phyloP scores from a whole-genome alignment of 2,888 invertebrate genomes.

The Priocnemis perturbator region DNA sequence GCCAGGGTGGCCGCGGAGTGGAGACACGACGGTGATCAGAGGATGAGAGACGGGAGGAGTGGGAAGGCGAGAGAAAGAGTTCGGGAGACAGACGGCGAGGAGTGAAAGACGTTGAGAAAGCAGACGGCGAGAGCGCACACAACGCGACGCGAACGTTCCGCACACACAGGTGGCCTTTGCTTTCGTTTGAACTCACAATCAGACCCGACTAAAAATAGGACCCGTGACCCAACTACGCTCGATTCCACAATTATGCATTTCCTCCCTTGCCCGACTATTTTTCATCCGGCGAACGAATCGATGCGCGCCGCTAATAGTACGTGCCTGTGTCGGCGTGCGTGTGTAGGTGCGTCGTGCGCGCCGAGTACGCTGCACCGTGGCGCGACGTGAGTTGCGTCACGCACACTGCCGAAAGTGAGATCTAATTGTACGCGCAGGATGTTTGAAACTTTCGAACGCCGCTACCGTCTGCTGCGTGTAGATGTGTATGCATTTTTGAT shows the following conservation, averaged over 20 bases:
- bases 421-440: too few relatives aligned
- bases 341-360: neutral
- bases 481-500: too few relatives aligned
- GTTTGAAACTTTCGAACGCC: too few relatives aligned
- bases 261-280: constrained; percentile 44
- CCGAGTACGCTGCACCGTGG: too few relatives aligned
- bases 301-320: neutral
- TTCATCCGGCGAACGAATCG: constrained; percentile 26
- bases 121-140: constrained; percentile 9
- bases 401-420: too few relatives aligned
- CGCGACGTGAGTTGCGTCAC: too few relatives aligned
- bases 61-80: constrained; percentile 21
- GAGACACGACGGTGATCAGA: neutral
- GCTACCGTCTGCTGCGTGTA: too few relatives aligned
- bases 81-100: neutral
- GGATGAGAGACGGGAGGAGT: constrained; percentile 14
- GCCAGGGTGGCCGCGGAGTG: neutral
- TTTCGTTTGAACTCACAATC: constrained; percentile 54
- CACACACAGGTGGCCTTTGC: constrained; percentile 46
- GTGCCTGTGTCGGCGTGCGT: too few relatives aligned
- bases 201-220: constrained; percentile 53
- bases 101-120: neutral
- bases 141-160: constrained; percentile 49
- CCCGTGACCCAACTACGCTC: constrained; percentile 54
- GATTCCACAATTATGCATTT: constrained; percentile 60